Evolutionary conservation across 2,113 vertebrate species (phyloP), one percentile per base, ranked within the genome.

Genomic region (Agapornis roseicollis): DNA sequence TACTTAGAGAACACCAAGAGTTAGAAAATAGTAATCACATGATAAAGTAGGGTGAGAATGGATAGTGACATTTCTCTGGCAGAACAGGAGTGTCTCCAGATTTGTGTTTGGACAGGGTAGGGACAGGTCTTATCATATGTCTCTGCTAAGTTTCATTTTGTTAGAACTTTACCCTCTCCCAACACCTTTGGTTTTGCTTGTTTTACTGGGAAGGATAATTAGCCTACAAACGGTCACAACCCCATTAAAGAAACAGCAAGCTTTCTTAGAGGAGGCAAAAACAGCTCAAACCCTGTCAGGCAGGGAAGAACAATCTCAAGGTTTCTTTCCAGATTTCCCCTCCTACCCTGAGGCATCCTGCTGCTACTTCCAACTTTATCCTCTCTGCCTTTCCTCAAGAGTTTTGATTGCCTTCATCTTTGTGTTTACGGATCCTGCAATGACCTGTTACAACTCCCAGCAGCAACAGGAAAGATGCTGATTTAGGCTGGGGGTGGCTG

Each of bases 331-430:
- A 84, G 39, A 50, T 39, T 63, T 86, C n/a, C 23, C 85, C 29
- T 86, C 80, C 89, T 39, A 81, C 31, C 44, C 69, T 28, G 68
- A 73, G 80, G 83, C 71, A 72, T 77, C 94, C 95, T 52, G 79
- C 87, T 94, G 86, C 52, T 86, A 35, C 78, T 80, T 95, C 76
- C 74, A 92, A 73, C 86, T 87, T 85, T 89, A 85, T 85, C 84
- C 79, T 96, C 78, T 80, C 41, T 93, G 64, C 61, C 66, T 89
- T 90, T 92, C 42, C 78, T 87, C 55, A 55, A 89, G 66, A 94
- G 61, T 39, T 78, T 91, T 33, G 29, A 35, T 73, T 70, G 55
- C 90, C 93, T 94, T 97, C 74, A 92, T 94, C 88, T 88, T 68
- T 52, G 29, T 6, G 0, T 85, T 96, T 88, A 63, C 7, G 6